Conservation (phyloP, 2,888 invertebrate genomes). For the Pantelozetes paolii region DNA sequence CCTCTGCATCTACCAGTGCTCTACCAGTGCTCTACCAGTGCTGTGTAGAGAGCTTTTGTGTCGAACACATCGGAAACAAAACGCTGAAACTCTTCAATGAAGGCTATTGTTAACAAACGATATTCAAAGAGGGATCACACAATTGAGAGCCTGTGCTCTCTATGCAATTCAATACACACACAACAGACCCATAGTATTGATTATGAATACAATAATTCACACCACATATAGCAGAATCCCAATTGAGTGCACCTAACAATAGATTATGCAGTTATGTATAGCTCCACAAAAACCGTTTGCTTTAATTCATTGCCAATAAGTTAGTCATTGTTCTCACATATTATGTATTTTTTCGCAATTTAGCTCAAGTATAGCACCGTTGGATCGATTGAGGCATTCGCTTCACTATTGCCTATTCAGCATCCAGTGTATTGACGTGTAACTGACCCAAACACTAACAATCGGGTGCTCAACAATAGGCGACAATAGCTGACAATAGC, state of each 20-base stretch:
- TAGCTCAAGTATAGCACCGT: not conserved
- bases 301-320: slow-evolving; percentile 30
- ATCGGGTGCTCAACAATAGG: not conserved
- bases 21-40: not conserved
- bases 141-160: not conserved
- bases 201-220: slow-evolving; percentile 35
- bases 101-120: slow-evolving; percentile 25
- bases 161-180: not conserved
- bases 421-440: slow-evolving; percentile 1
- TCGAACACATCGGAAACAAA: slow-evolving; percentile 34
- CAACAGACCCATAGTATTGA: slow-evolving; percentile 5
- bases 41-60: not conserved
- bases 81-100: slow-evolving; percentile 25
- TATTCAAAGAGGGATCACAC: slow-evolving; percentile 30
- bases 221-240: slow-evolving; percentile 18
- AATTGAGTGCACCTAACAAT: not conserved
- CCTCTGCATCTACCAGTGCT: not conserved
- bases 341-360: slow-evolving; percentile 34
- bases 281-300: slow-evolving; percentile 12
- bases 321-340: slow-evolving; percentile 22
- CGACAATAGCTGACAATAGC: not conserved
- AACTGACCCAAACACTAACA: slow-evolving; percentile 20
- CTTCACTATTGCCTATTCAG: not conserved
- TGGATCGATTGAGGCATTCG: not conserved
- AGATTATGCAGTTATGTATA: not conserved